Evolutionary conservation across 1,140 invertebrate genomes (phyloP).

Genomic region (Microvelia longipes): DNA sequence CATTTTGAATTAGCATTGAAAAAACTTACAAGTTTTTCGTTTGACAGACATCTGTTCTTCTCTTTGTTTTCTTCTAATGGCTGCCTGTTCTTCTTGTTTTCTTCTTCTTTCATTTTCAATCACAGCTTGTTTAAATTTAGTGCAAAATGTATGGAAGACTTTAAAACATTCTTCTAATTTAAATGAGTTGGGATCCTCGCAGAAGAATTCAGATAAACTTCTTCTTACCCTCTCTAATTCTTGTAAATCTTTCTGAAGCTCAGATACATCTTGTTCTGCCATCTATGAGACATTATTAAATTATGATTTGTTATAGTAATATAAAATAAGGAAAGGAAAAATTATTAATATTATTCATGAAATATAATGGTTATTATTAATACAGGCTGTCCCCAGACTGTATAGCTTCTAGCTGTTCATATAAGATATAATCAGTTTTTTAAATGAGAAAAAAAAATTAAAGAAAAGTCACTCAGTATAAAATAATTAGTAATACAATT

Average conservation of each 20-base stretch:
- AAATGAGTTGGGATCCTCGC: slow-evolving; percentile 77
- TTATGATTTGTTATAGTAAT: slow-evolving; percentile 1
- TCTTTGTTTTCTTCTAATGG: slow-evolving; percentile 51
- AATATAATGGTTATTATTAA: neutral
- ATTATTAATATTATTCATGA: no score
- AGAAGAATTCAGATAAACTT: slow-evolving; percentile 83
- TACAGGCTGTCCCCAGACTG: slow-evolving; percentile 12
- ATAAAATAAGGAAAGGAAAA: no score
- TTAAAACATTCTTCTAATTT: slow-evolving; percentile 92
- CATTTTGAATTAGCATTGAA: no score
- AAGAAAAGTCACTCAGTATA: no score
- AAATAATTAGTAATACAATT: no score
- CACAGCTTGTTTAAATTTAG: slow-evolving; percentile 64
- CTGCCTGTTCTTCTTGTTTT: slow-evolving; percentile 67
- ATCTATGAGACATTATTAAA: slow-evolving; percentile 35
- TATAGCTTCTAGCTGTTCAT: no score
- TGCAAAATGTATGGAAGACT: slow-evolving; percentile 72
- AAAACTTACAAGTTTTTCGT: slow-evolving; percentile 39
- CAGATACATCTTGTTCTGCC: slow-evolving; percentile 60
- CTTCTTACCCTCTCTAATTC: slow-evolving; percentile 63
- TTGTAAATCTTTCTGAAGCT: slow-evolving; percentile 60
- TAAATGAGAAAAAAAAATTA: no score
- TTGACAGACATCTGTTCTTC: slow-evolving; percentile 58
- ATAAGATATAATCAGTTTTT: no score
- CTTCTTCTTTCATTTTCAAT: slow-evolving; percentile 64